Evolutionary conservation across 2,888 invertebrate species (phyloP).

Genomic region (Drosophila dives): DNA sequence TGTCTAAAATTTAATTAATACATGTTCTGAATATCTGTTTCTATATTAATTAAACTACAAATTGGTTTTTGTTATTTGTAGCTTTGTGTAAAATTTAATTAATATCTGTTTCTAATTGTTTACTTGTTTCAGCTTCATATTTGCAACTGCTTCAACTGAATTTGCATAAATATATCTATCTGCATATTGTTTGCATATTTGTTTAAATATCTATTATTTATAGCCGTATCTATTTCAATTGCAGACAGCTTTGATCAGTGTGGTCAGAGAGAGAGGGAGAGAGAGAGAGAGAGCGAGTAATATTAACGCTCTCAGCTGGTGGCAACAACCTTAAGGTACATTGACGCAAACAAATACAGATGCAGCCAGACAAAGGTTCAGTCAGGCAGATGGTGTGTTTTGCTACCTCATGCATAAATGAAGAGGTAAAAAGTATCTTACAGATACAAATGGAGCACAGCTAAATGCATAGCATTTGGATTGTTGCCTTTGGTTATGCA

Average conservation of each 20-base stretch:
- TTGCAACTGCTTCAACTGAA: not conserved
- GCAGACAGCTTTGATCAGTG: constrained; percentile 27
- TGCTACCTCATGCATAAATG: constrained; percentile 53
- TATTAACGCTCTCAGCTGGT: constrained; percentile 27
- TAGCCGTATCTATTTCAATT: constrained; percentile 8
- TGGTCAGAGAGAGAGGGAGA: not conserved
- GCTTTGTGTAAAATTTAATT: not conserved
- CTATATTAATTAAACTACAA: too few relatives aligned
- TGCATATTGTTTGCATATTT: not conserved
- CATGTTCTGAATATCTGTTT: too few relatives aligned
- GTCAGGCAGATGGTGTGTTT: constrained; percentile 8
- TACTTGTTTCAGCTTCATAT: not conserved
- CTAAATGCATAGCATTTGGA: constrained; percentile 29
- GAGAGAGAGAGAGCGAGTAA: not conserved
- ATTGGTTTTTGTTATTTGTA: not conserved
- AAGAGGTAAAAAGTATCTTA: constrained; percentile 42
- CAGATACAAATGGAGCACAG: constrained; percentile 32
- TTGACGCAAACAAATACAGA: constrained; percentile 16
- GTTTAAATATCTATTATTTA: not conserved
- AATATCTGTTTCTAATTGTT: not conserved
- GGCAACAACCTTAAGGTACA: constrained; percentile 42
- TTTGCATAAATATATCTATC: not conserved
- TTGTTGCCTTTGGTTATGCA: constrained; percentile 56
- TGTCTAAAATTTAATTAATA: not conserved
- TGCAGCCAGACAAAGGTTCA: not conserved